Conservation (phyloP, 2,888 invertebrate genomes). For the Pammene aurita region DNA sequence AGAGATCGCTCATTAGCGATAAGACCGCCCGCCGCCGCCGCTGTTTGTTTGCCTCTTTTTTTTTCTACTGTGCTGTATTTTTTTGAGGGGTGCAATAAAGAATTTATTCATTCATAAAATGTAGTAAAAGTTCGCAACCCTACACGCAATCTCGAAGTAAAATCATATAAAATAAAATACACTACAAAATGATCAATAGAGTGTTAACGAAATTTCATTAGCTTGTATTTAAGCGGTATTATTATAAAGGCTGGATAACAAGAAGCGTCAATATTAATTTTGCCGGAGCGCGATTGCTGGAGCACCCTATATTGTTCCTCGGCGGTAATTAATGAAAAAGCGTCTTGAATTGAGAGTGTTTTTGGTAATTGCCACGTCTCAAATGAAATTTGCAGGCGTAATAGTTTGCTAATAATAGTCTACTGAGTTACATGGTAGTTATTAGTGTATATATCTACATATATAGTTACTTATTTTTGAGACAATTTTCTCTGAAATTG, state of each 20-base stretch:
- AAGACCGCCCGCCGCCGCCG: too few relatives aligned
- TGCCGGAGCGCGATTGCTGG: constrained; percentile 54
- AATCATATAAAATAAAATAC: too few relatives aligned
- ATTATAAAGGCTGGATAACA: constrained; percentile 61
- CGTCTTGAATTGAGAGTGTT: constrained; percentile 43
- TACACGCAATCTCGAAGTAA: too few relatives aligned
- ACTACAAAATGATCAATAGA: constrained; percentile 24
- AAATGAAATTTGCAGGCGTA: constrained; percentile 14
- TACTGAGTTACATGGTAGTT: not conserved
- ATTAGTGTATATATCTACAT: not conserved
- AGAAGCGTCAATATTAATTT: constrained; percentile 68
- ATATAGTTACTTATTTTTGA: too few relatives aligned
- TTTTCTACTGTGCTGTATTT: too few relatives aligned
- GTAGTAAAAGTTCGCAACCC: too few relatives aligned
- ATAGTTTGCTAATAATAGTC: constrained; percentile 5
- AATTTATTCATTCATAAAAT: too few relatives aligned
- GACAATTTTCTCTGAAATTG: too few relatives aligned
- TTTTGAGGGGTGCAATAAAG: too few relatives aligned
- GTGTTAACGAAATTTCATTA: constrained; percentile 48
- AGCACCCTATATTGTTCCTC: constrained; percentile 56
- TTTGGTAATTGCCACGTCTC: constrained; percentile 31
- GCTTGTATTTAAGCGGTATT: constrained; percentile 50
- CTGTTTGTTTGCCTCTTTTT: too few relatives aligned
- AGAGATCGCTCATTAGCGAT: too few relatives aligned
- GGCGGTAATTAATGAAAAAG: constrained; percentile 62